Conservation (phyloP, 2,113 vertebrate genomes). For the Uria lomvia region DNA sequence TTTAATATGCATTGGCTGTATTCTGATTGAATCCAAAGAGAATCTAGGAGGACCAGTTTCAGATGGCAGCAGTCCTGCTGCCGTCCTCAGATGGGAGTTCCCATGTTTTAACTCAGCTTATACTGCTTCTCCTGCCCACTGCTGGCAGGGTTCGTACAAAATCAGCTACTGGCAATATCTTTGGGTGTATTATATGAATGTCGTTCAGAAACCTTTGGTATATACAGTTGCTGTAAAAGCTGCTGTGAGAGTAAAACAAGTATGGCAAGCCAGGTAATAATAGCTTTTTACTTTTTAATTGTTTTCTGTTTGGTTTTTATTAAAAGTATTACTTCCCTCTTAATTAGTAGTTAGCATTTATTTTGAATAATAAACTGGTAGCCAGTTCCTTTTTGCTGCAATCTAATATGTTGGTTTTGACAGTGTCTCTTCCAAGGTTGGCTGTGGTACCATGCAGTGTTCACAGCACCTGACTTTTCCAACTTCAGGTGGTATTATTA, state of each 20-base stretch:
- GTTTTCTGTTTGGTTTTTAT: background rate
- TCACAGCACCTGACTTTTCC: background rate
- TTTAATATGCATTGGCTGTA: fast-evolving
- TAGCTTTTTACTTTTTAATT: background rate
- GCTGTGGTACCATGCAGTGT: background rate
- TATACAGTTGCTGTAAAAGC: background rate
- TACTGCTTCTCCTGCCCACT: background rate
- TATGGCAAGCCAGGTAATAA: background rate
- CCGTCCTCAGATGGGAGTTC: background rate
- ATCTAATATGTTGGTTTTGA: background rate
- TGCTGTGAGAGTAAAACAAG: background rate
- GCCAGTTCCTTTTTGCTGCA: background rate
- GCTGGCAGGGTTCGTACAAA: background rate
- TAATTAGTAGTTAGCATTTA: background rate
- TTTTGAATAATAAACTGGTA: background rate
- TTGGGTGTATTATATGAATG: background rate
- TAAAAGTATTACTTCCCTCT: background rate
- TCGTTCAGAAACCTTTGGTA: background rate
- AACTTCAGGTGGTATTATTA: background rate
- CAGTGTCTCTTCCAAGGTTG: background rate
- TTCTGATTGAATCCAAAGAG: background rate
- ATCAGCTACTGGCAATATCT: background rate
- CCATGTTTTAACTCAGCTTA: background rate
- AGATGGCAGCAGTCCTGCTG: background rate
- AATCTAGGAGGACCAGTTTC: background rate